Percentiles rank a stretch among this genome's conserved stretches.
Conservation (phyloP, 2,888 invertebrate genomes). For the Thecophora atra region DNA sequence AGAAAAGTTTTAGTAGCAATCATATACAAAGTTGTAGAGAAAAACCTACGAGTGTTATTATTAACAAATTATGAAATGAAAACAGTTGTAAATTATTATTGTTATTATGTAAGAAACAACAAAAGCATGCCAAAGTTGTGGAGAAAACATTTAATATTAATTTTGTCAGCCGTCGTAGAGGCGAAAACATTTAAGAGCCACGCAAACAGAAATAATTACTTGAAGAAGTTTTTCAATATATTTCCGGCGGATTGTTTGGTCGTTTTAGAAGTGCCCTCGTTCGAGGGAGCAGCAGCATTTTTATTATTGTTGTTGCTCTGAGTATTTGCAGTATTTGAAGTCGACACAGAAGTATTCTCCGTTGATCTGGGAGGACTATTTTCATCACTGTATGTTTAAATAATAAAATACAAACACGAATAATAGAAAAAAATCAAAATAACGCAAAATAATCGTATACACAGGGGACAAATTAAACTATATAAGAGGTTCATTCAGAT, state of each 20-base stretch:
- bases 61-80: no score
- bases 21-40: no score
- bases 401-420: no score
- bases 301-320: constrained; percentile 49
- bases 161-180: constrained; percentile 2
- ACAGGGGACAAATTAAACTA: no score
- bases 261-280: constrained; percentile 59
- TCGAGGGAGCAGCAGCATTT: constrained; percentile 14
- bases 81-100: no score
- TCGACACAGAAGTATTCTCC: constrained; percentile 43
- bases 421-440: no score
- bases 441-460: no score
- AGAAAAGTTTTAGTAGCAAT: no score
- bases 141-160: background rate
- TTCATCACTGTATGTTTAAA: background rate
- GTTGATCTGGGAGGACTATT: background rate
- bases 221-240: constrained; percentile 97
- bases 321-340: constrained; percentile 40
- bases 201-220: constrained; percentile 73
- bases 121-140: constrained; percentile 7
- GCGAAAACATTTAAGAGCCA: background rate
- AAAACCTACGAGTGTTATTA: no score
- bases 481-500: no score
- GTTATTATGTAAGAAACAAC: constrained; percentile 23
- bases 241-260: constrained; percentile 83